Evolutionary conservation across 2,113 vertebrate species (phyloP), one percentile per base, ranked within the genome.

Genomic region (Prionailurus bengalensis): DNA sequence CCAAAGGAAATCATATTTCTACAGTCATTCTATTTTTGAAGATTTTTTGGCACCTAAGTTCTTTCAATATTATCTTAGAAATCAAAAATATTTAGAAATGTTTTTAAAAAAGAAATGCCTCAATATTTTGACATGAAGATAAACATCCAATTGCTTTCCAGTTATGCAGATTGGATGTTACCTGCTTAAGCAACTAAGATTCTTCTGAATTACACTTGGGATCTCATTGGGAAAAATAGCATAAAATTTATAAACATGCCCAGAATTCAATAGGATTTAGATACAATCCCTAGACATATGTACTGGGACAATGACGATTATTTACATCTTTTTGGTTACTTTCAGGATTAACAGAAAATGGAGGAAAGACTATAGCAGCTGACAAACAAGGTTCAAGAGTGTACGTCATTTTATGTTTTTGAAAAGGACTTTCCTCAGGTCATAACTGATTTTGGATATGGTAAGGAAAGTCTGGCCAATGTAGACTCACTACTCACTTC

Each of bases 141-240:
- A 85, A 82, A 31, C 3, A n/a, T 61, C 86, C 21, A 55, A 10
- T 89, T 93, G 4, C 68, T 68, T 91, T 95, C 36, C 12, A 55
- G 65, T 39, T 84, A 63, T 76, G 10, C 36, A 95, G 10, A 87
- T 63, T 96, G 12, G 42, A 61, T 92, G 76, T 76, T 61, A 96
- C 70, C 17, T 92, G 68, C 19, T 68, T 94, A 89, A 88, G 39
- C 58, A 93, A 65, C 16, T 58, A 82, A 39, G 3, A 63, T 55
- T 76, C 58, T 92, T 95, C 65, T 84, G 42, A 97, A n/a, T 76
- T 95, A 58, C 48, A 88, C 27, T 95, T 94, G 89, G 25, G 42
- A 86, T 78, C 9, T 89, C 33, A 51, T 11, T 88, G 27, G 48
- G 48, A 12, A 82, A 93, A 97, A 93, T 95, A 51, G 23, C 1